These are phyloP conservation scores for Lysandra bellargus DNA, from an alignment of 2,888 invertebrate genomes.

Conservation along the genomic window DNA sequence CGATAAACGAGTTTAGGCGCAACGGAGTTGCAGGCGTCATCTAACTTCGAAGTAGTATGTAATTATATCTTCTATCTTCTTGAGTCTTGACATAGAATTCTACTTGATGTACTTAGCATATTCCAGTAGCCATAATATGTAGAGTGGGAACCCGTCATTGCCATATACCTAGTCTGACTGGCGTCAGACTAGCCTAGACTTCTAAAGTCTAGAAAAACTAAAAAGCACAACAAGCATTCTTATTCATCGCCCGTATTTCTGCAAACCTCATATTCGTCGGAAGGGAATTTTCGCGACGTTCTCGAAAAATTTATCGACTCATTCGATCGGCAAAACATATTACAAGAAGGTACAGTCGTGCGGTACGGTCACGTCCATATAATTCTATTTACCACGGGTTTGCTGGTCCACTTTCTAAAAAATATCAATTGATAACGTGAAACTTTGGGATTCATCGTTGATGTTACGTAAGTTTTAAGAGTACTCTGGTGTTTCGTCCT, in stretches of 20 bases:
- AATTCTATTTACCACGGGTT: conserved; percentile 47
- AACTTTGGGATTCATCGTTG: conserved; percentile 5
- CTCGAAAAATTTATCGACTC: conserved; percentile 9
- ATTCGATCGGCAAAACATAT: conserved; percentile 15
- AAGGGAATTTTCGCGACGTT: background rate
- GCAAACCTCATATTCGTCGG: background rate
- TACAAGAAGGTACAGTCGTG: conserved; percentile 42
- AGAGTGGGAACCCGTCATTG: background rate
- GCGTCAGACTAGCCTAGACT: background rate
- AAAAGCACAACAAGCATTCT: conserved; percentile 2
- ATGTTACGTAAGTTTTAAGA: background rate
- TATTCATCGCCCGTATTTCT: background rate
- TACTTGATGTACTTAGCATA: too few species aligned
- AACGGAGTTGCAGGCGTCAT: too few species aligned
- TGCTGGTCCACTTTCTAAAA: conserved; percentile 47
- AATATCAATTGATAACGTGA: conserved; percentile 43
- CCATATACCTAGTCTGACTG: background rate
- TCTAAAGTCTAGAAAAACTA: background rate
- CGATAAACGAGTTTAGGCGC: too few species aligned
- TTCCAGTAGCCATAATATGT: too few species aligned
- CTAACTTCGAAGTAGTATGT: too few species aligned
- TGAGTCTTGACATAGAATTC: too few species aligned
- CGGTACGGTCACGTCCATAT: conserved; percentile 46
- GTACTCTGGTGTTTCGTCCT: background rate
- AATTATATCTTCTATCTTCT: too few species aligned